Percentiles rank a stretch among this genome's conserved stretches.
Conservation (phyloP, 2,888 invertebrate species). For the Tryphoninae sp. region DNA sequence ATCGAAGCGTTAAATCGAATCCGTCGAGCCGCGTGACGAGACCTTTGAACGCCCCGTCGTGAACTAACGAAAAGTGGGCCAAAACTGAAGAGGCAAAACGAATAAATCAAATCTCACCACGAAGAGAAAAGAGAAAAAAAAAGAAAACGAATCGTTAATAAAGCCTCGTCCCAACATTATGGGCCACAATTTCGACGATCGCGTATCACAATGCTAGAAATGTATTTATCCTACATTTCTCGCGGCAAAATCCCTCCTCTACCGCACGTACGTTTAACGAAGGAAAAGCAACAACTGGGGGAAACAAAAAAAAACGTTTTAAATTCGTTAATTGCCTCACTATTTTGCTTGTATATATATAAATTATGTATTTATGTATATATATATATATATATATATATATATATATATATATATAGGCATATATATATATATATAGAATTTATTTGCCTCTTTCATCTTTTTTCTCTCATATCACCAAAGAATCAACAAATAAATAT, state of each 20-base stretch:
- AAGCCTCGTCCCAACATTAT: conserved; percentile 49
- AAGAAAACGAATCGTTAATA: conserved; percentile 11
- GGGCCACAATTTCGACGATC: conserved; percentile 38
- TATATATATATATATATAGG: conserved; percentile 51
- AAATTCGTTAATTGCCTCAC: conserved; percentile 53
- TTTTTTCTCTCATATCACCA: conserved; percentile 74
- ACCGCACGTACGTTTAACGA: not conserved
- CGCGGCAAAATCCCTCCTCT: not conserved
- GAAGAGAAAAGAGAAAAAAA: conserved; percentile 5
- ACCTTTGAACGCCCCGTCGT: not conserved
- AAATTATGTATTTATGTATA: conserved; percentile 39
- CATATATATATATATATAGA: conserved; percentile 66
- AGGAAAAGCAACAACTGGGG: conserved; percentile 23
- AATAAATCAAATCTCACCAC: not conserved
- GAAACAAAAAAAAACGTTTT: conserved; percentile 20
- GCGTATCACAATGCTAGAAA: conserved; percentile 51
- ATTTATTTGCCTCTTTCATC: conserved; percentile 57
- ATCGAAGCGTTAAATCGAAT: conserved; percentile 34
- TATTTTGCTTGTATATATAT: conserved; percentile 58
- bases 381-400: conserved; percentile 47
- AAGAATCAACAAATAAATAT: conserved; percentile 80
- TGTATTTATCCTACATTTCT: not conserved
- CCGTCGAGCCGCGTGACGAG: conserved; percentile 1
- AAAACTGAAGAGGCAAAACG: conserved; percentile 14
- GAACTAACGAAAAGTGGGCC: not conserved